phyloP scores from a whole-genome alignment of 2,113 vertebrate species.

The Leucopsar rothschildi region DNA sequence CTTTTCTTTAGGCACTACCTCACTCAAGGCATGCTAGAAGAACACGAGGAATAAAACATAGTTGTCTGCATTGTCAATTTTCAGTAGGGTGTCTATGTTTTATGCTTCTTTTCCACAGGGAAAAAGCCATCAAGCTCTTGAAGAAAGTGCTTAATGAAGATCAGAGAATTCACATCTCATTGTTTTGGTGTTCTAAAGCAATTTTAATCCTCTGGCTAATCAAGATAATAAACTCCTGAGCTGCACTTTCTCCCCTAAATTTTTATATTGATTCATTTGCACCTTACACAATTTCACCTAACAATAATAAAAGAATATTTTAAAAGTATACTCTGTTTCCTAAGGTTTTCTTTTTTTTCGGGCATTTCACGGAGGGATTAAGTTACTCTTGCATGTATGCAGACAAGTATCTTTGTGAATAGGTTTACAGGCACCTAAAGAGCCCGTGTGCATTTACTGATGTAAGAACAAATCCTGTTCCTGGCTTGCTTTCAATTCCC shows the following conservation, averaged over 20 bases:
- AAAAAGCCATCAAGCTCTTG: not conserved
- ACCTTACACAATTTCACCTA: not conserved
- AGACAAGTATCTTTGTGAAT: not conserved
- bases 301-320: not conserved
- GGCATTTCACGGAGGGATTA: not conserved
- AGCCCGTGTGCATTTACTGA: not conserved
- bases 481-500: not conserved
- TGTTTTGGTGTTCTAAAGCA: not conserved
- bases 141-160: not conserved
- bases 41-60: not conserved
- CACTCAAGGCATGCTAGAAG: not conserved
- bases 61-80: not conserved
- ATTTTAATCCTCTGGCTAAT: not conserved
- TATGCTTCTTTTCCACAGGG: slow-evolving; percentile 24
- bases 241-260: not conserved
- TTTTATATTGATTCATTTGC: slow-evolving; percentile 9
- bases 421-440: not conserved
- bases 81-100: not conserved
- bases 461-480: not conserved
- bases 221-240: not conserved
- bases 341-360: not conserved
- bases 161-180: not conserved
- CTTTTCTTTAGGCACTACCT: not conserved
- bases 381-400: not conserved
- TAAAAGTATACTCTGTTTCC: not conserved